Evolutionary conservation across 2,113 vertebrate species (phyloP).

Genomic region (Festucalex cinctus): DNA sequence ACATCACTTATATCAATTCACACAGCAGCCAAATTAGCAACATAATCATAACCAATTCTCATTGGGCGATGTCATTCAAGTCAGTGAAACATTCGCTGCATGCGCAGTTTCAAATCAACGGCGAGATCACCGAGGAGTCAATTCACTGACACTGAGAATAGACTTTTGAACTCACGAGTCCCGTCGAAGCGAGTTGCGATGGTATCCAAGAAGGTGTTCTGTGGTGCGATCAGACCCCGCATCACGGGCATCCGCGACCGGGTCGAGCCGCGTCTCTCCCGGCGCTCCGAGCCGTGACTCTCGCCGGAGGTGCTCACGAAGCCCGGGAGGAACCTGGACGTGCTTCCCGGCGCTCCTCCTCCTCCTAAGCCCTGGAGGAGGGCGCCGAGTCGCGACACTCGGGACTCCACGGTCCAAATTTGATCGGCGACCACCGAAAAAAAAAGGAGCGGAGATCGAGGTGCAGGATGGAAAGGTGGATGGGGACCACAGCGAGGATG

Average conservation of each 20-base stretch:
- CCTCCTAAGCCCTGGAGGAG: conserved; percentile 69
- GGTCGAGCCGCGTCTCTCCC: conserved; percentile 67
- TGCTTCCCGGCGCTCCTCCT: conserved; percentile 59
- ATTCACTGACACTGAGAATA: background rate
- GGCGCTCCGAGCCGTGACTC: conserved; percentile 57
- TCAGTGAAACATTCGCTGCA: conserved; percentile 7
- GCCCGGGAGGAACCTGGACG: conserved; percentile 66
- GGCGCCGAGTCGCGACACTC: conserved; percentile 62
- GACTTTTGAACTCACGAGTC: conserved; percentile 65
- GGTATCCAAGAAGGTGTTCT: conserved; percentile 71
- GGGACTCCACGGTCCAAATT: conserved; percentile 62
- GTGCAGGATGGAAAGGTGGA: conserved; percentile 23
- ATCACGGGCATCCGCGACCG: conserved; percentile 67
- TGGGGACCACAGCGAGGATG: conserved; percentile 27
- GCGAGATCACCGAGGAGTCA: no score
- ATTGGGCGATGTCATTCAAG: background rate
- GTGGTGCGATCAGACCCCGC: conserved; percentile 66
- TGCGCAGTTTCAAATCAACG: no score
- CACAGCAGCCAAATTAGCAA: conserved; percentile 6
- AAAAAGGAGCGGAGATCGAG: conserved; percentile 19
- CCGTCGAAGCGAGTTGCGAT: conserved; percentile 73
- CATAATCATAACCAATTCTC: background rate
- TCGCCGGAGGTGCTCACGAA: conserved; percentile 56
- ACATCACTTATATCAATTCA: conserved; percentile 34
- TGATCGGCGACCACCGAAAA: conserved; percentile 34